Percentiles rank a stretch among this genome's conserved stretches.
phyloP scores from a whole-genome alignment of 2,888 invertebrate species.

The Sabellastarte sp. region DNA sequence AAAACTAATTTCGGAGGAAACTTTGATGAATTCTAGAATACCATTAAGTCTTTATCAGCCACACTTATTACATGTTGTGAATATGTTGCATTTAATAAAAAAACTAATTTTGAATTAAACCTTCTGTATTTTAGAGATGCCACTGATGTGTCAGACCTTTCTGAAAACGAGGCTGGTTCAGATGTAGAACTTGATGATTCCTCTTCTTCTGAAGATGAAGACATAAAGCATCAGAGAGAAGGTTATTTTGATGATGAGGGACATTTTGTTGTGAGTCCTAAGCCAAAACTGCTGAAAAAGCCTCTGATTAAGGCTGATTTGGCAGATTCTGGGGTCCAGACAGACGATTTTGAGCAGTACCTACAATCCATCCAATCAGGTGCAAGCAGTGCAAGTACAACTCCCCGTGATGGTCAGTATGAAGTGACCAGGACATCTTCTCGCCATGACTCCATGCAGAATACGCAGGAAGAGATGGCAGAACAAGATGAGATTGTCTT shows the following conservation, averaged over 20 bases:
- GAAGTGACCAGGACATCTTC: too few species aligned
- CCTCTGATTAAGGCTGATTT: too few species aligned
- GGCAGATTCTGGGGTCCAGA: neutral
- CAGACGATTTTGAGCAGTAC: too few species aligned
- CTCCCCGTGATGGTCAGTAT: neutral
- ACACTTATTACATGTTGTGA: too few species aligned
- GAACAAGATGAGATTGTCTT: too few species aligned
- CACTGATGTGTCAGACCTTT: constrained; percentile 51
- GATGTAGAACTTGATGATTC: constrained; percentile 5
- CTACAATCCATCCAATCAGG: neutral
- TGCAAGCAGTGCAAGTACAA: neutral
- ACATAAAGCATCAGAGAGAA: neutral
- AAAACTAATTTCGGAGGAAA: too few species aligned
- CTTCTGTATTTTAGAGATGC: constrained; percentile 44
- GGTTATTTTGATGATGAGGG: neutral
- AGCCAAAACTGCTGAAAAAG: neutral
- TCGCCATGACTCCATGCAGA: neutral
- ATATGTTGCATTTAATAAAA: too few species aligned
- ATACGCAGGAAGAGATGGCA: too few species aligned
- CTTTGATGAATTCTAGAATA: too few species aligned
- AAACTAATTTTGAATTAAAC: too few species aligned
- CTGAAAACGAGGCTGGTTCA: constrained; percentile 34
- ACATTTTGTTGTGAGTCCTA: neutral
- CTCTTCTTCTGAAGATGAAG: constrained; percentile 4
- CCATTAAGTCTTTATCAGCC: too few species aligned